Base-by-base conservation (phyloP, 2,797 vertebrate species). In the Labeo calbasu region DNA sequence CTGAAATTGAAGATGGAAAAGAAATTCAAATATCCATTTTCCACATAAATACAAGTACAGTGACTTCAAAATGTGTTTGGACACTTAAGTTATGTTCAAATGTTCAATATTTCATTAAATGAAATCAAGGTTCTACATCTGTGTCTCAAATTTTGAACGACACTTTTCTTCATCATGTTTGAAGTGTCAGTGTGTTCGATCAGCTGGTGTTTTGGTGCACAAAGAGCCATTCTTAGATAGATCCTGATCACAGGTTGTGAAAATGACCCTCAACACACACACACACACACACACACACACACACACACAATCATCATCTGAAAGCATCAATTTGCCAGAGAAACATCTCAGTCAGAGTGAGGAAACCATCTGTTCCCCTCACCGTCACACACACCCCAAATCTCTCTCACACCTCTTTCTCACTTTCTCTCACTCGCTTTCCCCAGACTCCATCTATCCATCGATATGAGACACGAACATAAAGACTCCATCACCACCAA, bases 341-440 rank as follows among this genome's bases (percentile, higher is more conserved):
- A 40, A 70, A 77, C 82, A 79, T 83, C 68, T 73, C 81, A 79
- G 85, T 79, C 69, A 79, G 25, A 72, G 61, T 68, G 76, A 68
- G 72, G 76, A 79, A 78, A 59, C 68, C 85, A 86, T 79, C 81
- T 86, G 85, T 77, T 83, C 81, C 53, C 76, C 48, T 69, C 36
- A n/a, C 10, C 43, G 17, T 28, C 50, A 17, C 40, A 5, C 43
- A 57, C 28, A 57, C 50, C 40, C 40, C n/a, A 13, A 75, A 19
- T 19, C 9, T 11, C 70, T 28, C 70, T 51, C 48, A 32, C 71
- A 73, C 71, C 51, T 14, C 55, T 75, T 40, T 65, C 70, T 75
- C 48, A 72, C 70, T 73, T 73, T 55, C 14, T 77, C 50, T 77
- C 81, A 48, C 40, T 78, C 13, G 19, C 15, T 78, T 61, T 78